These are phyloP conservation scores for Kryptolebias marmoratus DNA, from an alignment of 2,113 vertebrate genomes.

Conservation along the genomic window DNA sequence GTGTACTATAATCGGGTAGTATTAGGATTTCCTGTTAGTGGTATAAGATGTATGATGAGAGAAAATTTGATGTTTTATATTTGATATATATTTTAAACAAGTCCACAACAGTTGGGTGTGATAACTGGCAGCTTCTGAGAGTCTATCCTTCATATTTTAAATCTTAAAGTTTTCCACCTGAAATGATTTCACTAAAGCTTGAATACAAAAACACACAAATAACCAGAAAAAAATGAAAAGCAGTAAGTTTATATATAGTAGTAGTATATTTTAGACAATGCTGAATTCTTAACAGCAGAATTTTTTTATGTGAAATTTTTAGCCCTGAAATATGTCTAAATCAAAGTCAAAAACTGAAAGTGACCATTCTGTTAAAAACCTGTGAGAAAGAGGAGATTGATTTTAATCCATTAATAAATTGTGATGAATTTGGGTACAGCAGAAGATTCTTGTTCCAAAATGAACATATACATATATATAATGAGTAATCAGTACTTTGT, in stretches of 20 bases:
- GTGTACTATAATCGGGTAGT: too few species aligned
- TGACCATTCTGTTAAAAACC: conserved; percentile 51
- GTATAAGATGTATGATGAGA: too few species aligned
- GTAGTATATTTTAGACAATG: conserved; percentile 43
- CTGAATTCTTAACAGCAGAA: conserved; percentile 78
- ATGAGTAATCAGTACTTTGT: conserved; percentile 52
- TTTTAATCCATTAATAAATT: conserved; percentile 3
- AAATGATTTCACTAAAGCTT: neutral
- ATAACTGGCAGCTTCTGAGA: neutral
- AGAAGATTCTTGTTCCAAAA: neutral
- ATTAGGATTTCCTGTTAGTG: too few species aligned
- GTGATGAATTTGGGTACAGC: too few species aligned
- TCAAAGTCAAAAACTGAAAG: conserved; percentile 70
- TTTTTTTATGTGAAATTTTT: conserved; percentile 53
- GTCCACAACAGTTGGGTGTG: neutral
- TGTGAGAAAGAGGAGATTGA: conserved; percentile 49
- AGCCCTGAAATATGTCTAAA: conserved; percentile 58
- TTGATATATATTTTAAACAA: too few species aligned
- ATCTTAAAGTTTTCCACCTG: too few species aligned
- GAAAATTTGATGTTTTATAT: too few species aligned
- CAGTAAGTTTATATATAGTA: conserved; percentile 16
- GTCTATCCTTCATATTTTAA: neutral
- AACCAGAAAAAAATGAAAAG: conserved; percentile 39
- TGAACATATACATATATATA: conserved; percentile 50
- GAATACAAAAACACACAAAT: conserved; percentile 15